Evolutionary conservation across 2,113 vertebrate genomes (phyloP).

Genomic region (Zosterops hypoxanthus): DNA sequence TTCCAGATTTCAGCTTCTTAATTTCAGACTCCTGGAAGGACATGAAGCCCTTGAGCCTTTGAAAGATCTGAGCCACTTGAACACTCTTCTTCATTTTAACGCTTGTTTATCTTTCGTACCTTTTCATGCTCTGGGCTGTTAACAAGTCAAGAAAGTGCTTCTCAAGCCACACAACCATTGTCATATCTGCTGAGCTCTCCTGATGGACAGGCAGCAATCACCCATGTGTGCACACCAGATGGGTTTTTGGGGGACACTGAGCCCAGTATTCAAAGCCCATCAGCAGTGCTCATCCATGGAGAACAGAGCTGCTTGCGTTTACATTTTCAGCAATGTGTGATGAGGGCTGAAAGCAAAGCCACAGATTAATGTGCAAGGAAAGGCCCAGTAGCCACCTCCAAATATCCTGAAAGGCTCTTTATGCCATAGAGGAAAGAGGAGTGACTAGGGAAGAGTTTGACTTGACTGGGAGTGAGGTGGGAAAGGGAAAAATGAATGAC

Average conservation of each 20-base stretch:
- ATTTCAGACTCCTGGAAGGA: neutral
- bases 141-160: neutral
- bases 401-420: neutral
- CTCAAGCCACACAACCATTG: neutral
- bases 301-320: neutral
- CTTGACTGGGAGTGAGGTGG: neutral
- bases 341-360: neutral
- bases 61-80: neutral
- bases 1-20: neutral
- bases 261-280: neutral
- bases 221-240: neutral
- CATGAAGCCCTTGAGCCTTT: neutral
- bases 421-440: neutral
- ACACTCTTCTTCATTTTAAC: neutral
- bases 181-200: neutral
- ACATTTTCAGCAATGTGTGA: neutral
- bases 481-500: neutral
- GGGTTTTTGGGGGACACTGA: neutral
- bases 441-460: neutral
- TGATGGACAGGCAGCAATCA: neutral
- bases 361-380: neutral
- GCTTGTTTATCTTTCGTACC: constrained; percentile 3
- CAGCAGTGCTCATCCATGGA: fast-evolving
- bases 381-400: neutral
- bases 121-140: neutral